A percentile compares a stretch with the other conserved stretches of the same genome.
phyloP scores from a whole-genome alignment of 37 sponge, comb jelly and placozoan species.

The Diacarnus erythraeanus region DNA sequence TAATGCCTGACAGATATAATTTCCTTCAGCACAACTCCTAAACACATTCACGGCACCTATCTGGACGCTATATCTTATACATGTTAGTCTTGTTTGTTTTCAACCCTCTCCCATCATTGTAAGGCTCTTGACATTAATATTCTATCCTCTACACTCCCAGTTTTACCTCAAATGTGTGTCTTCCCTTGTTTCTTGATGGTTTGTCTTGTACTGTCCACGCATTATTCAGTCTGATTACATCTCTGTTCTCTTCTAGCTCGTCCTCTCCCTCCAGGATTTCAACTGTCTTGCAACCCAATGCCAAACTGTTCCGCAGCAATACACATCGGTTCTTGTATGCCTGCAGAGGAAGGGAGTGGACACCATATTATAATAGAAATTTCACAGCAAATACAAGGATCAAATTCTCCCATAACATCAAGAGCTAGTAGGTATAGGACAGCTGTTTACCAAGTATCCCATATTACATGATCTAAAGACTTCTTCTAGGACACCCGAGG shows the following conservation, averaged over 20 bases:
- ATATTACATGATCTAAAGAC: too few relatives aligned
- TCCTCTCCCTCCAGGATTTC: slow-evolving; percentile 35
- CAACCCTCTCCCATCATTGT: slow-evolving; percentile 2
- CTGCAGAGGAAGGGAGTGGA: slow-evolving; percentile 1
- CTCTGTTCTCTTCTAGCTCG: slow-evolving; percentile 14
- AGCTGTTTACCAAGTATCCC: too few relatives aligned
- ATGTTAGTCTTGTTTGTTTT: too few relatives aligned
- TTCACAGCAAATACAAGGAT: too few relatives aligned
- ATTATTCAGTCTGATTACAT: slow-evolving; percentile 31
- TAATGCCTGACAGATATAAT: too few relatives aligned
- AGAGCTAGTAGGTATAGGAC: too few relatives aligned
- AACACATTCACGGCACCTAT: too few relatives aligned
- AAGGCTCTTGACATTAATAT: neutral
- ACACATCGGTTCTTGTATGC: slow-evolving; percentile 48
- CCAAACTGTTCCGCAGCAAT: slow-evolving; percentile 30
- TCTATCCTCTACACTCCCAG: slow-evolving; percentile 8
- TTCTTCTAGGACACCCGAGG: too few relatives aligned
- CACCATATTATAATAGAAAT: too few relatives aligned
- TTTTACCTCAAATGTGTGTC: slow-evolving; percentile 74
- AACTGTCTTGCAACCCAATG: slow-evolving; percentile 27
- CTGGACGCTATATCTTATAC: too few relatives aligned
- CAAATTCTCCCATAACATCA: too few relatives aligned
- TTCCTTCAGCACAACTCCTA: too few relatives aligned
- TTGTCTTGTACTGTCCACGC: slow-evolving; percentile 63
- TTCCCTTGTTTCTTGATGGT: slow-evolving; percentile 44